Evolutionary conservation across 1,140 invertebrate species (phyloP).

Genomic region (Eulimnadia texana): DNA sequence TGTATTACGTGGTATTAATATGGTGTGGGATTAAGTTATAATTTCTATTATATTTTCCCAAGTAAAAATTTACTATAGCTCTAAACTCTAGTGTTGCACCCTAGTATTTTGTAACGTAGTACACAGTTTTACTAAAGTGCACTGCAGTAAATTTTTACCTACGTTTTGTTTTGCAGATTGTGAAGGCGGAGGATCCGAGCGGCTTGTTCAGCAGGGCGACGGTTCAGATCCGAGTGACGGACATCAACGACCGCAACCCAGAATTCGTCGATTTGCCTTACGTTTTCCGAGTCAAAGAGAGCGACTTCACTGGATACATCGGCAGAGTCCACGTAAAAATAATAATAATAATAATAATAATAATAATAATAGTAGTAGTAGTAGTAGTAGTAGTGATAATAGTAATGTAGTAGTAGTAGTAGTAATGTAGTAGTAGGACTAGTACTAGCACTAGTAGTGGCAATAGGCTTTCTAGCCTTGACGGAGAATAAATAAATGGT

Average conservation of each 20-base stretch:
- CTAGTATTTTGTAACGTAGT: no score
- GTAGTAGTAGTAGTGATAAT: no score
- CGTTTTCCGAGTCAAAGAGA: constrained; percentile 66
- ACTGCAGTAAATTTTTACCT: no score
- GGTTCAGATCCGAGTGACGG: constrained; percentile 73
- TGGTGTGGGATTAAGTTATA: no score
- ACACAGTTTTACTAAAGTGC: no score
- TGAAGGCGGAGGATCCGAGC: constrained; percentile 71
- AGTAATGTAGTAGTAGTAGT: background rate
- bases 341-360: background rate
- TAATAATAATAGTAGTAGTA: background rate
- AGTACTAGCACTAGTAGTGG: no score
- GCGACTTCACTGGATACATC: constrained; percentile 45
- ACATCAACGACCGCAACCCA: constrained; percentile 63
- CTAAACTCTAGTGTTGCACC: no score
- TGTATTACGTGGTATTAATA: no score
- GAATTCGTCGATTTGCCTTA: constrained; percentile 33
- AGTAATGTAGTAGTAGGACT: background rate
- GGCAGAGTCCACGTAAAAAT: constrained; percentile 55
- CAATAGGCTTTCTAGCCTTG: no score
- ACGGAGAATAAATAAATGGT: no score
- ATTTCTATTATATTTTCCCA: no score
- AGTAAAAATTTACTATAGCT: no score
- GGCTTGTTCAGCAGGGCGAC: constrained; percentile 63
- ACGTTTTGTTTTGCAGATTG: constrained; percentile 37